Evolutionary conservation across 1,140 invertebrate genomes (phyloP).

Genomic region (Bradynema listronoti): DNA sequence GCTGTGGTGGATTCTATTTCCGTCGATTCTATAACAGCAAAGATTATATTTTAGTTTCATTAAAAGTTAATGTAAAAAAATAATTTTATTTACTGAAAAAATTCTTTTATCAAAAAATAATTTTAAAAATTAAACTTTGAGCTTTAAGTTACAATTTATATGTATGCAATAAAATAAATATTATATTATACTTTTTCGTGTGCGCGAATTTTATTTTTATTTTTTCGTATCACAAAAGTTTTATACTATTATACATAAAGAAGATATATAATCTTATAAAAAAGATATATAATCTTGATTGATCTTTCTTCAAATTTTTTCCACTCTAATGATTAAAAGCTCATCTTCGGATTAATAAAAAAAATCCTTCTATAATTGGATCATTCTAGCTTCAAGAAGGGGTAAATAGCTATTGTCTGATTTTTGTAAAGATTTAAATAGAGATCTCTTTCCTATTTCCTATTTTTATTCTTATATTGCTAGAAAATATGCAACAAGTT

Average conservation of each 20-base stretch:
- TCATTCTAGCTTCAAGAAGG: background rate
- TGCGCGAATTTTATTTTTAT: too few relatives aligned
- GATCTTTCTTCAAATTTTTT: background rate
- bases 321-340: background rate
- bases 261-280: too few relatives aligned
- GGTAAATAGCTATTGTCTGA: background rate
- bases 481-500: constrained; percentile 28
- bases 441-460: constrained; percentile 15
- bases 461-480: constrained; percentile 17
- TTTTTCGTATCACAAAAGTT: too few relatives aligned
- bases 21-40: too few relatives aligned
- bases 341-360: background rate
- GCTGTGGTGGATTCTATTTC: too few relatives aligned
- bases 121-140: background rate
- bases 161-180: background rate
- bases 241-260: too few relatives aligned
- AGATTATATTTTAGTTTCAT: too few relatives aligned
- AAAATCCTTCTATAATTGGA: background rate
- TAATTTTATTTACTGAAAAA: background rate
- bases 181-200: background rate
- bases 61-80: background rate
- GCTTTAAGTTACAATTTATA: background rate
- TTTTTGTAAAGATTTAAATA: background rate
- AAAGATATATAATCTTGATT: background rate
- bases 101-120: background rate